phyloP scores from a whole-genome alignment of 2,888 invertebrate species.

The Agonopterix alstromeriana region DNA sequence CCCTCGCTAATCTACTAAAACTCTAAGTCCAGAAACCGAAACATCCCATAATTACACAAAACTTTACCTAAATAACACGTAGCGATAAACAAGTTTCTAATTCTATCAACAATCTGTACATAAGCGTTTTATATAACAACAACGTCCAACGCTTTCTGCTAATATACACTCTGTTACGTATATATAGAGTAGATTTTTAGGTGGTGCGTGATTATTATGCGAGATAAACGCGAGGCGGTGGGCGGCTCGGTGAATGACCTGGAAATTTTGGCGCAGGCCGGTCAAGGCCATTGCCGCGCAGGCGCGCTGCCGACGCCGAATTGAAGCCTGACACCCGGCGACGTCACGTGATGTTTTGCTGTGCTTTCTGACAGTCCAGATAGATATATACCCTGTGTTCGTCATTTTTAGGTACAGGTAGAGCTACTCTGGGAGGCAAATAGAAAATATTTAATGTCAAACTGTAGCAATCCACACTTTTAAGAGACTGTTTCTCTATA shows the following conservation, averaged over 20 bases:
- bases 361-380: too few relatives aligned
- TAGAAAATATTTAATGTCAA: too few relatives aligned
- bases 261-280: conserved; percentile 76
- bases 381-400: too few relatives aligned
- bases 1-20: too few relatives aligned
- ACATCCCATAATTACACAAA: neutral
- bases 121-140: conserved; percentile 64
- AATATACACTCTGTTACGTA: neutral
- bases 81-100: conserved; percentile 66
- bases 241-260: conserved; percentile 69
- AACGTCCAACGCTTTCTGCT: conserved; percentile 1
- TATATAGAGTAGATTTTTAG: conserved; percentile 31
- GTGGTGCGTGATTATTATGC: conserved; percentile 41
- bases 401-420: too few relatives aligned
- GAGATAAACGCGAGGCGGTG: conserved; percentile 67
- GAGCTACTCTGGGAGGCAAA: too few relatives aligned
- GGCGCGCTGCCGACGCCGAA: conserved; percentile 25
- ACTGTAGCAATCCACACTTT: too few relatives aligned
- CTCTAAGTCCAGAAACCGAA: too few relatives aligned
- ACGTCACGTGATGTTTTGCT: neutral
- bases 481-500: too few relatives aligned
- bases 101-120: conserved; percentile 50
- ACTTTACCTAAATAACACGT: conserved; percentile 6
- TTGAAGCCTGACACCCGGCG: neutral
- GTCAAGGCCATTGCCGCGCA: conserved; percentile 63